Base-by-base conservation (phyloP, 1,140 invertebrate species). In the Orchesella cincta region DNA sequence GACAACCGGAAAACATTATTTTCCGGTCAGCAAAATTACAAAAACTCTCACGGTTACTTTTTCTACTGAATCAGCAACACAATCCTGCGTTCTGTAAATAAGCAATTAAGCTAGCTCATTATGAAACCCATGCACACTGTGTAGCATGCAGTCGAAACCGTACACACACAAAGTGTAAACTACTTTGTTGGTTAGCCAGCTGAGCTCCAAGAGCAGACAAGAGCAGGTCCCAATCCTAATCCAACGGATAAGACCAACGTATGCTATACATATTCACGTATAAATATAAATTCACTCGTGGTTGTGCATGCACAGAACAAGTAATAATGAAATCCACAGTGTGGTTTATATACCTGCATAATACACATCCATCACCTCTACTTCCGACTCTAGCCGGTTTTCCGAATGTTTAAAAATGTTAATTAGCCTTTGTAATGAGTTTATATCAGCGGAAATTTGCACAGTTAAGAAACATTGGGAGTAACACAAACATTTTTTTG, bases 321-420 rank as follows among this genome's bases (percentile, higher is more conserved):
- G n/a, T n/a, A n/a, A n/a, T n/a, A n/a, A n/a, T n/a, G n/a, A n/a
- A 57, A 18, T 57, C 54, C 54, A 57, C 54, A 57, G 14, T 57
- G 54, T 57, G 54, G 54, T 23, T 23, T 16, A 14, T 14, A 8
- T 31, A 67, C 8, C 62, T 67, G 62, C 62, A 67, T 67, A 67
- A 67, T 31, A 31, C 62, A 67, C 52, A 57, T 57, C 23, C 52
- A 57, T 57, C 52, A 26, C 52, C 23, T 57, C 12, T 57, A 57
- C 62, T 67, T 67, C 62, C 62, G 62, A 67, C 29, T 33, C 62
- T 14, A 67, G 62, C 62, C 29, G 62, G 62, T 67, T 67, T 67
- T 67, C 62, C 62, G 33, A 67, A 67, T 67, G 62, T n/a, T 57
- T 67, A 67, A 67, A 67, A 67, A 67, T 67, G 62, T 67, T 67